Percentiles rank a stretch among this genome's conserved stretches.
phyloP scores from a whole-genome alignment of 2,797 vertebrate genomes.

The Anas bahamensis region DNA sequence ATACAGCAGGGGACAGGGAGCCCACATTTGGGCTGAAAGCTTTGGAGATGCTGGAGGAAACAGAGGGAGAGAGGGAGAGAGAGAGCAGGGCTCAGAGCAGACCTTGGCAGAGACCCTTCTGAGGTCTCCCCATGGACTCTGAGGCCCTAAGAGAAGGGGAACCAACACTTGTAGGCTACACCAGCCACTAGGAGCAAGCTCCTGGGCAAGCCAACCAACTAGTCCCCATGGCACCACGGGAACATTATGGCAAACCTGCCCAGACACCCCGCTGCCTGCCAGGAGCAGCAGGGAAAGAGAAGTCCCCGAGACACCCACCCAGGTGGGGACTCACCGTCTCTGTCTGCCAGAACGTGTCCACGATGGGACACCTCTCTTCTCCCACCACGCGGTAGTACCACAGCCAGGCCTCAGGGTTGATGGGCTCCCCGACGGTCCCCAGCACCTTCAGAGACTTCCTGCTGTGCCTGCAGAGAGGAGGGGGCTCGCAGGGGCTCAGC shows the following conservation, averaged over 20 bases:
- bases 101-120: not conserved
- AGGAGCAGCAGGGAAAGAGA: not conserved
- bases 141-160: not conserved
- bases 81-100: not conserved
- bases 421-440: slow-evolving; percentile 95
- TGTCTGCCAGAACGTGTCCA: slow-evolving; percentile 99
- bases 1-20: not conserved
- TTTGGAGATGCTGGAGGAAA: not conserved
- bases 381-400: slow-evolving; percentile 96
- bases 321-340: slow-evolving; percentile 86
- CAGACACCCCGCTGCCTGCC: not conserved
- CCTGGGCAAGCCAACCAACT: not conserved
- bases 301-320: not conserved
- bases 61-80: not conserved
- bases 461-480: slow-evolving; percentile 83
- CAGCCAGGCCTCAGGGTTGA: slow-evolving; percentile 97
- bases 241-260: not conserved
- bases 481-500: not conserved
- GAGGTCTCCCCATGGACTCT: not conserved
- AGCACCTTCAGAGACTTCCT: slow-evolving; percentile 91
- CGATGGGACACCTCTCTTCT: slow-evolving; percentile 90
- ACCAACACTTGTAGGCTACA: not conserved
- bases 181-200: not conserved
- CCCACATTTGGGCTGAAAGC: not conserved
- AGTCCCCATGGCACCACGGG: not conserved